phyloP scores from a whole-genome alignment of 2,797 vertebrate genomes.

The Dipus sagitta region DNA sequence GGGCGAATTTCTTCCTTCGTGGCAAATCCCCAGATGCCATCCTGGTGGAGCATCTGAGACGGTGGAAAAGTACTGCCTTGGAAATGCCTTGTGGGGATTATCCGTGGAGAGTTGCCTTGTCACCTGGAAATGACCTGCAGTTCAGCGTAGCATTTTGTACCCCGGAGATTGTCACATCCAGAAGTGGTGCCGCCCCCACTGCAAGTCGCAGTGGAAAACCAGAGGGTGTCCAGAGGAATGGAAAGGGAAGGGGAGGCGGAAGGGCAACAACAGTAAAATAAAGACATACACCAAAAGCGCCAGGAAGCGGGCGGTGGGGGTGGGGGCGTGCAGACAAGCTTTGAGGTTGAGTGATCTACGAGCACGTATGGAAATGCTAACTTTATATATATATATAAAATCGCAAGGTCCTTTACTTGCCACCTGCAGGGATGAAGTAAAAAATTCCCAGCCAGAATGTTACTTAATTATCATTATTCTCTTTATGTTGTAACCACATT shows the following conservation, averaged over 20 bases:
- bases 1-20: not conserved
- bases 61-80: constrained; percentile 31
- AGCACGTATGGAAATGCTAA: constrained; percentile 51
- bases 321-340: not conserved
- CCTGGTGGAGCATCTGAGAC: not conserved
- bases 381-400: not conserved
- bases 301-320: not conserved
- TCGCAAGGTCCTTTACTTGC: constrained; percentile 43
- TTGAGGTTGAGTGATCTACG: constrained; percentile 15
- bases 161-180: constrained; percentile 42
- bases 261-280: not conserved
- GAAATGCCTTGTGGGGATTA: not conserved
- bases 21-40: not conserved
- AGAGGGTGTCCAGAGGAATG: constrained; percentile 58
- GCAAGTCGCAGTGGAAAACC: constrained; percentile 54
- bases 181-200: not conserved
- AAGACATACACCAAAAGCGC: constrained; percentile 42
- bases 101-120: constrained; percentile 45
- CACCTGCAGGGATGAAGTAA: constrained; percentile 67
- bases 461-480: constrained; percentile 72
- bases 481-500: constrained; percentile 56
- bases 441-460: constrained; percentile 65
- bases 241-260: not conserved
- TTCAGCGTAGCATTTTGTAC: constrained; percentile 21
- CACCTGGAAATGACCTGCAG: constrained; percentile 25